These are phyloP conservation scores for Pangasius krempfi DNA, from an alignment of 2,797 vertebrate species.

Conservation along the genomic window DNA sequence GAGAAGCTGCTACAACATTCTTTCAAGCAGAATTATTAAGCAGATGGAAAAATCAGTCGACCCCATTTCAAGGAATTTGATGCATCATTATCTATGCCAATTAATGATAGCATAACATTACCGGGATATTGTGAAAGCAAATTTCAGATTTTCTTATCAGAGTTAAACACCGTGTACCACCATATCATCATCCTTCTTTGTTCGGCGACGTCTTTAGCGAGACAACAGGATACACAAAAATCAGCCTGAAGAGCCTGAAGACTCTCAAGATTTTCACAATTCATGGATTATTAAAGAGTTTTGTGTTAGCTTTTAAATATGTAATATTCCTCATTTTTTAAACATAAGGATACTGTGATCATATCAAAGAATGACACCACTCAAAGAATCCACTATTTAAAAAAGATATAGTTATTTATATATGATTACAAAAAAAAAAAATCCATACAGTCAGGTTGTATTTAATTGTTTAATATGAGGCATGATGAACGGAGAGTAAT, in stretches of 20 bases:
- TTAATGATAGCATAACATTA: background rate
- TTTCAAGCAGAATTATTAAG: background rate
- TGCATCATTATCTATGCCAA: background rate
- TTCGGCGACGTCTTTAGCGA: background rate
- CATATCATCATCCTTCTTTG: background rate
- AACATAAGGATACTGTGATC: background rate
- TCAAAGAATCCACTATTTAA: background rate
- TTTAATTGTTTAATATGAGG: background rate
- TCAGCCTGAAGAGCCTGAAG: background rate
- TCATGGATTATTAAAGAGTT: background rate
- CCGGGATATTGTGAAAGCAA: background rate
- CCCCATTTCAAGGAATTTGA: background rate
- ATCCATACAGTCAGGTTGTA: background rate
- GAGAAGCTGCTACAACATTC: background rate
- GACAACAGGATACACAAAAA: background rate
- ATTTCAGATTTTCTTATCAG: background rate
- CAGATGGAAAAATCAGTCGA: background rate
- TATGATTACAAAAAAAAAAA: background rate
- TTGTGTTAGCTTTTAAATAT: background rate
- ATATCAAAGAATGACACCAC: background rate
- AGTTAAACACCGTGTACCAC: background rate
- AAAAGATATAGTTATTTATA: background rate
- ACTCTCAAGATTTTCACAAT: background rate
- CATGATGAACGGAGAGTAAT: background rate
- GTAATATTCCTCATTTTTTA: background rate